phyloP scores from a whole-genome alignment of 2,797 vertebrate genomes.

The Parambassis ranga region DNA sequence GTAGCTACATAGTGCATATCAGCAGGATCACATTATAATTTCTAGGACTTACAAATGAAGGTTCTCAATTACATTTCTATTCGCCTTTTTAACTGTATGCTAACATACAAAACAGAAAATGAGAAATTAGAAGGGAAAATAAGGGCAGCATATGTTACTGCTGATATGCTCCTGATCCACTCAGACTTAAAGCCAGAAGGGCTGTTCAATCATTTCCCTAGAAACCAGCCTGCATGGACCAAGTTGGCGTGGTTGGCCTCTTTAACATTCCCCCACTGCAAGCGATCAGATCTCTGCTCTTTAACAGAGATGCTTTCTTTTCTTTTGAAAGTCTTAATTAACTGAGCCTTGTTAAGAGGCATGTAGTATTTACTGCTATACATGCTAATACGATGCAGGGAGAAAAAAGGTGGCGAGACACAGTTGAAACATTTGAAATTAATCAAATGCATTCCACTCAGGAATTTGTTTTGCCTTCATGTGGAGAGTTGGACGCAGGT shows the following conservation, averaged over 20 bases:
- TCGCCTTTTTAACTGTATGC: not conserved
- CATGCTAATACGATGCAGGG: not conserved
- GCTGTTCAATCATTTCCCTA: constrained; percentile 38
- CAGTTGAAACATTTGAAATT: constrained; percentile 48
- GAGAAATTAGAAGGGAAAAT: not conserved
- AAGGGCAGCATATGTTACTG: constrained; percentile 32
- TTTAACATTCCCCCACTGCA: constrained; percentile 33
- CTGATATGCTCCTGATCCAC: constrained; percentile 39
- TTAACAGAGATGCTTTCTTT: constrained; percentile 20
- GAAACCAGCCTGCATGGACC: constrained; percentile 30
- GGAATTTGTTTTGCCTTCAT: constrained; percentile 33
- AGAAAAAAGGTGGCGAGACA: constrained; percentile 19
- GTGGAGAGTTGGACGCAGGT: constrained; percentile 32
- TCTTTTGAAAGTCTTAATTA: constrained; percentile 3
- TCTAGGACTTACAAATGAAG: not conserved
- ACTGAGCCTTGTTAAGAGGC: not conserved
- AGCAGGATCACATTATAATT: constrained; percentile 24
- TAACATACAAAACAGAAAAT: not conserved
- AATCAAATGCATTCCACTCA: constrained; percentile 52
- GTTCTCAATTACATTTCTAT: not conserved
- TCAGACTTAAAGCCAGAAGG: constrained; percentile 26
- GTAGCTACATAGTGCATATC: constrained; percentile 24
- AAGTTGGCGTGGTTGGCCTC: constrained; percentile 27
- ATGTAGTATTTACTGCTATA: not conserved
- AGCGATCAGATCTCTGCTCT: constrained; percentile 27